These are phyloP conservation scores for Prunella himalayana DNA, from an alignment of 2,113 vertebrate genomes.

Conservation along the genomic window DNA sequence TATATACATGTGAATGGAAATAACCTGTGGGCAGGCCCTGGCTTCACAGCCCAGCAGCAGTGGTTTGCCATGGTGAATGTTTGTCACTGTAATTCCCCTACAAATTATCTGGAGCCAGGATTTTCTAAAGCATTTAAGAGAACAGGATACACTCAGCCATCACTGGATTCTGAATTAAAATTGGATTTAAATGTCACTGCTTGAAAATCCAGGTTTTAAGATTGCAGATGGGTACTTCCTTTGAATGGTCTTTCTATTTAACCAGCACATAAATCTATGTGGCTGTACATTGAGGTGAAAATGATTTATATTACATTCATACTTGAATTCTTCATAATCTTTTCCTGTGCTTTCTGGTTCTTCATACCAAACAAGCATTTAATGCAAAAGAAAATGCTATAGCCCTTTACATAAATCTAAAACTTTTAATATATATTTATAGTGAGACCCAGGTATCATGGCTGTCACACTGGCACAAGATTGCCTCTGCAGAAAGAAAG, in stretches of 20 bases:
- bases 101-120: neutral
- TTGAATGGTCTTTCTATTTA: neutral
- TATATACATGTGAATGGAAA: too few species aligned
- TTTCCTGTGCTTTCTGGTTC: neutral
- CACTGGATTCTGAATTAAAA: conserved; percentile 15
- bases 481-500: neutral
- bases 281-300: neutral
- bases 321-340: neutral
- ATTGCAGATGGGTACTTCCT: neutral
- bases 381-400: neutral
- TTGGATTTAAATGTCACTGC: neutral
- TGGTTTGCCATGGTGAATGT: rapidly evolving
- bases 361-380: neutral
- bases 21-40: neutral
- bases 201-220: conserved; percentile 26
- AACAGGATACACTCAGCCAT: neutral
- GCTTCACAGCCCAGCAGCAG: neutral
- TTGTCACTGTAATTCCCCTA: neutral
- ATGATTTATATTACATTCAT: neutral
- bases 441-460: neutral
- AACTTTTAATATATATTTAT: neutral
- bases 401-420: neutral
- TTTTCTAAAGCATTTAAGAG: neutral
- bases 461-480: neutral
- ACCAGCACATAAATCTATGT: neutral